Conservation (phyloP, 2,888 invertebrate species). For the Pimpla rufipes region DNA sequence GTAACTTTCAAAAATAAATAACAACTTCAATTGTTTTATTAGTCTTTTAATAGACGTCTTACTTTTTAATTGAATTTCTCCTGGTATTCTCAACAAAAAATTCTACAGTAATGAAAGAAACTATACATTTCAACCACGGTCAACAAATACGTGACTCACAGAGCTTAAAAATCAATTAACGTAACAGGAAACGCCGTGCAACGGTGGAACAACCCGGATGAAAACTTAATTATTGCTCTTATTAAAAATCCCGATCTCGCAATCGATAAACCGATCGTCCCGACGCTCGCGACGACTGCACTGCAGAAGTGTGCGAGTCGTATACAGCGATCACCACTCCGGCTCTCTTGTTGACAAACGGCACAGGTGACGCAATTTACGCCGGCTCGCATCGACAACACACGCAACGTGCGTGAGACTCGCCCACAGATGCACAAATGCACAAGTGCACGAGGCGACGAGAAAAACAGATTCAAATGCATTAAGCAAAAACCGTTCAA, state of each 20-base stretch:
- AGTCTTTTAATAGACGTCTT: not conserved
- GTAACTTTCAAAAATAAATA: no score
- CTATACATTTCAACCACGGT: not conserved
- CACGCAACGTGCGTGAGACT: constrained; percentile 4
- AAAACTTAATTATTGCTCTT: not conserved
- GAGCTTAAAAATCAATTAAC: constrained; percentile 1
- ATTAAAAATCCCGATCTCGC: not conserved
- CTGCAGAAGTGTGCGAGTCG: not conserved
- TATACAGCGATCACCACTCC: not conserved
- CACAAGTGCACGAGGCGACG: not conserved
- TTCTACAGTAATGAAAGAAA: not conserved
- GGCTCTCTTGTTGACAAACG: constrained; percentile 38
- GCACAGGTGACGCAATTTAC: constrained; percentile 52
- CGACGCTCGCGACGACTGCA: no score
- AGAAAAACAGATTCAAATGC: constrained; percentile 15
- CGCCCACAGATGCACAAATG: not conserved
- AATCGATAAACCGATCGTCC: not conserved
- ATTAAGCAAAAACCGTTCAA: constrained; percentile 11
- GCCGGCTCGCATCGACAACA: constrained; percentile 10
- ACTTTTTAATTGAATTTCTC: not conserved
- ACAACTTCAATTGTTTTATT: not conserved
- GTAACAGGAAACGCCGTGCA: no score
- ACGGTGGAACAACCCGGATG: not conserved
- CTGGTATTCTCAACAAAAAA: not conserved
- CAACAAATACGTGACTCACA: not conserved